phyloP scores from a whole-genome alignment of 2,888 invertebrate genomes.

The Metopia argyrocephala region DNA sequence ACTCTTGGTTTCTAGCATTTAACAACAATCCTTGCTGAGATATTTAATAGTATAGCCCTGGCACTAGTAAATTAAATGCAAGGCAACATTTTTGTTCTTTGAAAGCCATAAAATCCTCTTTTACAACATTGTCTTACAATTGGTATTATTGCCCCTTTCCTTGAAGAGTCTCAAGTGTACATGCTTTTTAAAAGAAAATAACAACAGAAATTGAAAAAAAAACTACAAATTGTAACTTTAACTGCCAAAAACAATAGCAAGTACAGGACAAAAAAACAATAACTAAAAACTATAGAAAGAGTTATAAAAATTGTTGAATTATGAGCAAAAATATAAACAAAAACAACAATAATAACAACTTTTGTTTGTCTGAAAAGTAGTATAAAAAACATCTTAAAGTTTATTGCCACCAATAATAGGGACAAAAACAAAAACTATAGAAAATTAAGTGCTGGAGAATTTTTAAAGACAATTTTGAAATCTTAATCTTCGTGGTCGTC shows the following conservation, averaged over 20 bases:
- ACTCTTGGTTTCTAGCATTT: not conserved
- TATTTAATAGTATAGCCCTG: not conserved
- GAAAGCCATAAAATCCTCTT: slow-evolving; percentile 50
- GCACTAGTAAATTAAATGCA: not conserved
- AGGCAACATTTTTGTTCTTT: slow-evolving; percentile 7
- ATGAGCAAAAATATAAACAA: not conserved
- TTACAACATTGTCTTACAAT: slow-evolving; percentile 60
- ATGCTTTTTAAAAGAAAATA: slow-evolving; percentile 17
- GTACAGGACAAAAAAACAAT: not conserved
- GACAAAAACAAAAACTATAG: not conserved
- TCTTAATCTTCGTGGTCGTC: too few relatives aligned
- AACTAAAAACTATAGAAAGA: not conserved
- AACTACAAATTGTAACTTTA: slow-evolving; percentile 24
- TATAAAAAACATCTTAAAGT: not conserved
- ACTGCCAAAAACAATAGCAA: slow-evolving; percentile 23
- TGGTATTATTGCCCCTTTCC: slow-evolving; percentile 41
- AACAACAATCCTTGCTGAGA: slow-evolving; percentile 19
- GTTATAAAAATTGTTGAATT: not conserved
- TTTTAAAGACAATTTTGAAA: too few relatives aligned
- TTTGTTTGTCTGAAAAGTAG: not conserved
- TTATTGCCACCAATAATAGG: not conserved
- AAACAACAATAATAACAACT: not conserved
- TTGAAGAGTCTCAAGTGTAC: slow-evolving; percentile 52
- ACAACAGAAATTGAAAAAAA: not conserved
- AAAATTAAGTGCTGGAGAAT: not conserved